A percentile compares a stretch with the other conserved stretches of the same genome.
phyloP scores from a whole-genome alignment of 2,888 invertebrate genomes.

The Colostygia pectinataria region DNA sequence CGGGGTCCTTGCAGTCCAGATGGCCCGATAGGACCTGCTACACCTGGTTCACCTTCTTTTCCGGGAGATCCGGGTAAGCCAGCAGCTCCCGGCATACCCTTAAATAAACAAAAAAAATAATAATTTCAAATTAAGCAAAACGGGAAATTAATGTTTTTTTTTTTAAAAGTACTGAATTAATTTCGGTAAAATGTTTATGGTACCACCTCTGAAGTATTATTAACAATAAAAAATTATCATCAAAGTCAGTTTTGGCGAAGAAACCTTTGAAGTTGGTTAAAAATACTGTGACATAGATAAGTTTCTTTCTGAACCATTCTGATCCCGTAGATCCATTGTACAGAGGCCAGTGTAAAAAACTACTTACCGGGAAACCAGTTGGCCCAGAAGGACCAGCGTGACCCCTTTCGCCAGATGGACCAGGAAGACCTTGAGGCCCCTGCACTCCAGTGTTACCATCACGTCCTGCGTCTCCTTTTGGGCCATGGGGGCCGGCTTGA shows the following conservation, averaged over 20 bases:
- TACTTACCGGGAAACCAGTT: slow-evolving; percentile 89
- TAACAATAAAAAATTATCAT: no score
- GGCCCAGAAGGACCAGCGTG: slow-evolving; percentile 83
- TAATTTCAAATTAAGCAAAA: neutral
- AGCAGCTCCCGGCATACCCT: slow-evolving; percentile 89
- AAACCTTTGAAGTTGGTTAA: no score
- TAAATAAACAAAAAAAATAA: slow-evolving; percentile 16
- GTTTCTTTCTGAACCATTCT: no score
- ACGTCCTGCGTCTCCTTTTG: slow-evolving; percentile 90
- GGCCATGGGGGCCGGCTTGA: slow-evolving; percentile 88
- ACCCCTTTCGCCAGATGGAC: slow-evolving; percentile 89
- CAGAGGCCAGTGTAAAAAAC: neutral
- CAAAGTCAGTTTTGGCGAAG: no score
- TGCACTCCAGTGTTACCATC: slow-evolving; percentile 89
- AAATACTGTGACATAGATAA: no score
- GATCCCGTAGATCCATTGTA: neutral
- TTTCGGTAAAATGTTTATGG: no score
- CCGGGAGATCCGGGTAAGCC: slow-evolving; percentile 89
- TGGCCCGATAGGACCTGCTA: slow-evolving; percentile 85
- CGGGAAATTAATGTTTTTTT: no score
- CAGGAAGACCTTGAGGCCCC: slow-evolving; percentile 88
- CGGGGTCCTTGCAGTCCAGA: slow-evolving; percentile 84
- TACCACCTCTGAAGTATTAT: no score
- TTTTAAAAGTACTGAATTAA: no score
- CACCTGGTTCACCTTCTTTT: slow-evolving; percentile 91